These are phyloP conservation scores for Pheucticus melanocephalus DNA, from an alignment of 2,113 vertebrate species.

Conservation along the genomic window DNA sequence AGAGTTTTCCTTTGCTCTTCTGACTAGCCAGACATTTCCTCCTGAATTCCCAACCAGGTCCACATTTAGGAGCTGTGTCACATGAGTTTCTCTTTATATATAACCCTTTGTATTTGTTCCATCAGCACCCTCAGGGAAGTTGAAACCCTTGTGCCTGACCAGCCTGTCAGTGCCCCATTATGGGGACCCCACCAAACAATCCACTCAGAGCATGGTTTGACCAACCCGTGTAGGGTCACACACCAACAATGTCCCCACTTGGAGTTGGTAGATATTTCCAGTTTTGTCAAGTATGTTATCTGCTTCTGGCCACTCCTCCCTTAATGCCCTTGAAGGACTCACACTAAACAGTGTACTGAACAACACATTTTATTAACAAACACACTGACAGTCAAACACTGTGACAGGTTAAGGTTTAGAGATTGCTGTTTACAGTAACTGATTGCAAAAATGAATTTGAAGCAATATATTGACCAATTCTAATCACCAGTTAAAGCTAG, in stretches of 20 bases:
- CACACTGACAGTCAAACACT: accelerated
- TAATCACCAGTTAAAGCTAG: not conserved
- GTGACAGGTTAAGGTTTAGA: not conserved
- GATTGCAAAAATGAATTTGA: not conserved
- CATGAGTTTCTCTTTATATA: not conserved
- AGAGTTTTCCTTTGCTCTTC: not conserved
- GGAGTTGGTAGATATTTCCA: not conserved
- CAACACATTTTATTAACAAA: not conserved
- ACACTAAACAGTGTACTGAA: not conserved
- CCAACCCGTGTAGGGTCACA: not conserved
- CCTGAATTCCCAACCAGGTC: not conserved
- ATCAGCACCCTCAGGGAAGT: not conserved
- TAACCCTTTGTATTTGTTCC: not conserved
- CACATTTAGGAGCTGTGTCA: not conserved
- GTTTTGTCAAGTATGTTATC: not conserved
- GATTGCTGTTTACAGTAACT: not conserved
- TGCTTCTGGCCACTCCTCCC: not conserved
- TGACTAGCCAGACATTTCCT: not conserved
- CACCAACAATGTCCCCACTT: not conserved
- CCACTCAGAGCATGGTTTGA: not conserved
- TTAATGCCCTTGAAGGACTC: not conserved
- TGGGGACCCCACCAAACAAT: not conserved
- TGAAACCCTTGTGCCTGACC: not conserved
- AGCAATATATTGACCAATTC: not conserved
- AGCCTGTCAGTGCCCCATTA: not conserved